Percentiles rank a stretch among this genome's conserved stretches.
Conservation (phyloP, 2,797 vertebrate genomes). For the Microtus agrestis region DNA sequence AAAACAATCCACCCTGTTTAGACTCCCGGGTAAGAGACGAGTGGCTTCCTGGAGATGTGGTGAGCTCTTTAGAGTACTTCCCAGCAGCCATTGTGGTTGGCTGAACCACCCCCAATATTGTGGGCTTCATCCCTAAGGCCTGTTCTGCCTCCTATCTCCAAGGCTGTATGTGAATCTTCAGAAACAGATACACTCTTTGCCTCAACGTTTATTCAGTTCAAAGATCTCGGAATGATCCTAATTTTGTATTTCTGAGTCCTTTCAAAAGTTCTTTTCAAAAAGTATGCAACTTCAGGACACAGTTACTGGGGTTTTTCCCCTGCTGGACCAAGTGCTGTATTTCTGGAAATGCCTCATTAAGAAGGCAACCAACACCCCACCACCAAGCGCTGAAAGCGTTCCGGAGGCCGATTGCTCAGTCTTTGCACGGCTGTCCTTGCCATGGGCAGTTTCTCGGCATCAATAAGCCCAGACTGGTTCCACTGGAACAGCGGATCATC, state of each 20-base stretch:
- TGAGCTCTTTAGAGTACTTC: neutral
- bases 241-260: slow-evolving; percentile 56
- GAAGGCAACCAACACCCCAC: slow-evolving; percentile 17
- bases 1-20: neutral
- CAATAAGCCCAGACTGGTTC: neutral
- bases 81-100: neutral
- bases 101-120: neutral
- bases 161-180: slow-evolving; percentile 5
- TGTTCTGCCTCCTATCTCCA: neutral
- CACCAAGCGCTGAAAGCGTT: neutral
- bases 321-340: slow-evolving; percentile 41
- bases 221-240: slow-evolving; percentile 61
- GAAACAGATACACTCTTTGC: slow-evolving; percentile 5
- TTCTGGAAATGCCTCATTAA: slow-evolving; percentile 73
- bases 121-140: neutral
- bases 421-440: neutral
- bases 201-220: slow-evolving; percentile 60
- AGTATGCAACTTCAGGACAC: slow-evolving; percentile 4
- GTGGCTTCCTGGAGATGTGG: neutral
- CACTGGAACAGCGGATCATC: neutral
- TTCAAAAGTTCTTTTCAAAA: slow-evolving; percentile 59
- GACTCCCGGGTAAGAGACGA: neutral
- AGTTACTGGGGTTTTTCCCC: slow-evolving; percentile 17
- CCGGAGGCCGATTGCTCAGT: neutral
- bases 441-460: neutral